Evolutionary conservation across 1,140 invertebrate genomes (phyloP), one percentile per base, ranked within the genome.

Genomic region (Macrostomum lignano): DNA sequence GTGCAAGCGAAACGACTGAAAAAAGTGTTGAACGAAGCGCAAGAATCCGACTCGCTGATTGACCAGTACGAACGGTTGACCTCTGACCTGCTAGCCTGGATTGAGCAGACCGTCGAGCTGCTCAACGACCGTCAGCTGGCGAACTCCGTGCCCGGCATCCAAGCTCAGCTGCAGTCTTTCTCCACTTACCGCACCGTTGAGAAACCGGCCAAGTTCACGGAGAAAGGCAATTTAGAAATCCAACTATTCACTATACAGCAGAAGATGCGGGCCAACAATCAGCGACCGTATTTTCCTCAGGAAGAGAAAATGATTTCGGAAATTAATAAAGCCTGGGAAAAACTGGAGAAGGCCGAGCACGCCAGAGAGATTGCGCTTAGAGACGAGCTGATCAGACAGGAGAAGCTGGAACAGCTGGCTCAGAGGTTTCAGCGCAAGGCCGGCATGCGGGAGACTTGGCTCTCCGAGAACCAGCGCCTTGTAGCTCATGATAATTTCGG

Each of bases 251-350:
- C 86, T 0, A 60, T 98, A 11, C 86, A 96, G 52, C 88, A 79
- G 3, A 81, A 82, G 52, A 93, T 96, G 82, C 65, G 88, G 31
- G 86, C 86, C 0, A 93, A 93, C 51, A 96, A 96, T 60, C 88
- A 96, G 57, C 74, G 77, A 44, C 79, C 84, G 0, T 96, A 94
- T 56, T 71, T 75, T 5, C 86, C 86, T 0, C 72, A 73, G 42
- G 86, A 98, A 60, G 91, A 88, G 3, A 82, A 82, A 54, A 78
- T 93, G 69, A 93, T 98, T 47, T 77, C 78, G n/a, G 91, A 96
- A 53, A 96, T 96, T 45, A 96, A 96, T 63, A 81, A 81, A 48
- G 84, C 88, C 11, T 98, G 91, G 91, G 82, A 94, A 52, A 61
- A 72, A 3, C 61, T 98, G 10, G 91, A 98, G 60, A 93, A 91